Evolutionary conservation across 2,797 vertebrate species (phyloP).

Genomic region (Picus viridis): DNA sequence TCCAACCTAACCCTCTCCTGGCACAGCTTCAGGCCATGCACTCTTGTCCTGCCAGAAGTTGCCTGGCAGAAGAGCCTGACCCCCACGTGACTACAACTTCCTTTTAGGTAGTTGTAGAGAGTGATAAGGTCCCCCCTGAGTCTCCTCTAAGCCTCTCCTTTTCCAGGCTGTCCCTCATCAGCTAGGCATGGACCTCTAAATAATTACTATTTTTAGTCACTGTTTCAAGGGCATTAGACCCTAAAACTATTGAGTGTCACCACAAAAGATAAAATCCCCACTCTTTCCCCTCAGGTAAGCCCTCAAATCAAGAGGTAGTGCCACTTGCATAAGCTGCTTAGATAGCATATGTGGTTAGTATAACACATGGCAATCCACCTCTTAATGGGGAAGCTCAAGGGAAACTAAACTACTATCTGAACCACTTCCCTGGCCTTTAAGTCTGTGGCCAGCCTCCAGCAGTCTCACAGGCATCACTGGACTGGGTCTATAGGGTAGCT

Average conservation of each 20-base stretch:
- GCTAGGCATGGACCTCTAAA: background rate
- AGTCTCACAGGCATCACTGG: background rate
- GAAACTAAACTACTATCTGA: background rate
- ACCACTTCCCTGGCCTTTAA: background rate
- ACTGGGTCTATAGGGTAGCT: background rate
- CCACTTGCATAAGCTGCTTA: background rate
- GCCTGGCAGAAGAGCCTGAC: too few species aligned
- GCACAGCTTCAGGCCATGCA: too few species aligned
- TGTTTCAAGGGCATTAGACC: background rate
- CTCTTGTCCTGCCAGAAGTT: too few species aligned
- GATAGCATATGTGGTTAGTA: background rate
- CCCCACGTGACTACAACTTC: too few species aligned
- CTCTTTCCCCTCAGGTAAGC: background rate
- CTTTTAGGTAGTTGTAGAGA: too few species aligned
- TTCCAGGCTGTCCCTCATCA: background rate
- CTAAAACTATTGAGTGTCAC: background rate
- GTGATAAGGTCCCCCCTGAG: too few species aligned
- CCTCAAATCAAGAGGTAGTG: background rate
- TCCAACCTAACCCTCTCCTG: too few species aligned
- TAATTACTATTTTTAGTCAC: background rate
- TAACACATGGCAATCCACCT: background rate
- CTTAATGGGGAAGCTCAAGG: background rate
- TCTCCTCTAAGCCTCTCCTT: too few species aligned
- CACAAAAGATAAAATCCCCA: background rate
- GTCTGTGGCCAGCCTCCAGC: background rate